Evolutionary conservation across 2,797 vertebrate genomes (phyloP), one percentile per base, ranked within the genome.

Genomic region (Microtus obscurus): DNA sequence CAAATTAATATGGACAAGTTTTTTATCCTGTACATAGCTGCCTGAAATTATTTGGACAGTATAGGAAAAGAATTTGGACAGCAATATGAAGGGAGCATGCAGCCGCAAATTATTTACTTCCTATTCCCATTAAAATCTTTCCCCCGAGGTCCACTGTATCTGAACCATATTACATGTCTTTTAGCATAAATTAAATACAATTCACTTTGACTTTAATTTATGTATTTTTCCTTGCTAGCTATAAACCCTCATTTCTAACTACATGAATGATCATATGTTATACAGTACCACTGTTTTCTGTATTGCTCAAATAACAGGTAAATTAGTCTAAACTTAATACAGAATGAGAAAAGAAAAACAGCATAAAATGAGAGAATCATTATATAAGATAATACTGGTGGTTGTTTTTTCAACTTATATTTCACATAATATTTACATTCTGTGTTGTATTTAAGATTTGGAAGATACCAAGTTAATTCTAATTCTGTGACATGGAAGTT

Each of bases 121-220:
- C 94, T 94, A 94, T 96, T 73, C 79, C 90, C 82, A 94, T 95
- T 98, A 95, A 97, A 96, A 95, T 95, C 1, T 96, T 97, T 97
- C 96, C 83, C 95, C 87, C 74, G 91, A 97, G 85, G 92, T 93
- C 94, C 71, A 89, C 63, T 87, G 69, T 96, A 76, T 79, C 77
- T 90, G 87, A 96, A 53, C 94, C 71, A 79, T 90, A 73, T 3
- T 73, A 3, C 5, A 16, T 0, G 0, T 71, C 91, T 37, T 97
- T 96, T 90, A 95, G 92, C 93, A 96, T 17, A 96, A 71, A 97
- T 97, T 95, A 94, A 97, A 91, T 34, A 96, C 92, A 96, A 97
- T 93, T 92, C 76, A 69, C 73, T 77, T 95, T 95, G 93, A 34
- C 45, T 97, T 98, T 97, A 96, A 97, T 96, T 97, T 97, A 98